Percentiles rank a stretch among this genome's conserved stretches.
phyloP scores from a whole-genome alignment of 2,888 invertebrate genomes.

The Strigamia crassipes region DNA sequence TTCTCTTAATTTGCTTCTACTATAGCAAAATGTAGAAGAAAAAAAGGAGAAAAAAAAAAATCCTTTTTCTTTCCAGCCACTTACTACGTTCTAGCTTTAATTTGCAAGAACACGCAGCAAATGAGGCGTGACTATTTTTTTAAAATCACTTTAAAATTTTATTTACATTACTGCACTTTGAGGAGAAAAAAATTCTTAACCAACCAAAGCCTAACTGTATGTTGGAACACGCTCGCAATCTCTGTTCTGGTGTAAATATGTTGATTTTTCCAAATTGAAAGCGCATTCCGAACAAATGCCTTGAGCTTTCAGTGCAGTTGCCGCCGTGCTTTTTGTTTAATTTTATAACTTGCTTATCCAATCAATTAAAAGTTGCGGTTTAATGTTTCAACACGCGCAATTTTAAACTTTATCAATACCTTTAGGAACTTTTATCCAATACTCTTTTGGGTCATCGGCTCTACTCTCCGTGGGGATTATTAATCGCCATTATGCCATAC shows the following conservation, averaged over 20 bases:
- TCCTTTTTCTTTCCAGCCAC: neutral
- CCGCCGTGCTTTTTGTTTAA: neutral
- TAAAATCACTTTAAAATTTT: neutral
- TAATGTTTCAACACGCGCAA: neutral
- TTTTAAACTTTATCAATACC: neutral
- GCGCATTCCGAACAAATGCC: neutral
- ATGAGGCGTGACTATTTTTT: conserved; percentile 12
- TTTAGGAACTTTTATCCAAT: neutral
- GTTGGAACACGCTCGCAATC: neutral
- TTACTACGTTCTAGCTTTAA: neutral
- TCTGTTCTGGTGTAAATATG: neutral
- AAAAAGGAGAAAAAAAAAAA: neutral
- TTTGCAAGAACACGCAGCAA: conserved; percentile 23
- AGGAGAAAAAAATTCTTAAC: neutral
- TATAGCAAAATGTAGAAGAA: neutral
- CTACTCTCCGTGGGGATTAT: neutral
- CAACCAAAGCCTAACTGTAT: neutral
- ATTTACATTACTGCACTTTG: neutral
- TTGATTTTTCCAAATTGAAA: neutral
- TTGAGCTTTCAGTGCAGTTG: neutral
- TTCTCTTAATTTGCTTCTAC: conserved; percentile 14
- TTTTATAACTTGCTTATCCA: neutral
- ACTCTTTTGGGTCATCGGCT: neutral
- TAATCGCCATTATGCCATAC: neutral
- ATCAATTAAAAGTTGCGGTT: neutral